These are phyloP conservation scores for Rhinella marina DNA, from an alignment of 2,797 vertebrate species.

Conservation along the genomic window DNA sequence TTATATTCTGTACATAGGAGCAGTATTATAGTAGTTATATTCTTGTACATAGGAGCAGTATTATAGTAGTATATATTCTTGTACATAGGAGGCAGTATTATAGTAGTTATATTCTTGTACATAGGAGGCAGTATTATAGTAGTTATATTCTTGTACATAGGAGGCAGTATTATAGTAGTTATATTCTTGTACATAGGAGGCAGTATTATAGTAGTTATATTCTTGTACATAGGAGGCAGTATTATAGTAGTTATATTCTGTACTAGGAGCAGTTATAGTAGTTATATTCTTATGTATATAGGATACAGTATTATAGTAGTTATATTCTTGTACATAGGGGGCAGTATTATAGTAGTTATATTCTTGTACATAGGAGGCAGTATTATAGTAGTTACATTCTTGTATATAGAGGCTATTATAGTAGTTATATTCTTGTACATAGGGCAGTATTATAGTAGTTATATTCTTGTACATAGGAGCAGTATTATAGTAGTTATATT, in stretches of 20 bases:
- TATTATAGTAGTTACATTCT: neutral
- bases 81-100: neutral
- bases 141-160: neutral
- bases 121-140: neutral
- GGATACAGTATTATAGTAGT: neutral
- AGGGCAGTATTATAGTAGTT: slow-evolving; percentile 2
- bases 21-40: neutral
- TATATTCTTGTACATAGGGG: neutral
- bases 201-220: slow-evolving; percentile 9
- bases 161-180: neutral
- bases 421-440: slow-evolving; percentile 4
- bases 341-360: slow-evolving; percentile 6
- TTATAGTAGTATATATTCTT: slow-evolving; percentile 6
- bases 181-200: neutral
- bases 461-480: neutral
- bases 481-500: too few relatives aligned
- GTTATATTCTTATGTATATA: neutral
- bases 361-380: neutral
- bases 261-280: neutral
- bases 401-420: neutral
- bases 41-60: neutral
- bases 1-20: neutral
- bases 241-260: slow-evolving; percentile 2
- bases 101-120: slow-evolving; percentile 7
- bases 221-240: neutral